Evolutionary conservation across 37 sponge, comb jelly and placozoan species (phyloP).

Genomic region (Amphimedon queenslandica): DNA sequence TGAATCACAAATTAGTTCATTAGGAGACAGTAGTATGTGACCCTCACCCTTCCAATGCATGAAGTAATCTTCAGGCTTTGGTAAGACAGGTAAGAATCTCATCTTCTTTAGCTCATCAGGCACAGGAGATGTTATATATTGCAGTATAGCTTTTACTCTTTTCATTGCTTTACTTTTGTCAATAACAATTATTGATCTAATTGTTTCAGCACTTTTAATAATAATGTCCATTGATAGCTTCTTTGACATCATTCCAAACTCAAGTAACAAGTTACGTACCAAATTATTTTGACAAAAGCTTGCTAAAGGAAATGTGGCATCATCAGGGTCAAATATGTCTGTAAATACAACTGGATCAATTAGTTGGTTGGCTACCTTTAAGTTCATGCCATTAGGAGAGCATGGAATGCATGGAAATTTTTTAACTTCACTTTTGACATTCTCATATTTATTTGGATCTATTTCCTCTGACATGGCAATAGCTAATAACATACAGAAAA

Average conservation of each 20-base stretch:
- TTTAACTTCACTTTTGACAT: not conserved
- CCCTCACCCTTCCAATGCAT: constrained; percentile 35
- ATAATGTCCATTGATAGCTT: constrained; percentile 26
- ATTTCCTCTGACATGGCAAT: not conserved
- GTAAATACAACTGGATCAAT: constrained; percentile 21
- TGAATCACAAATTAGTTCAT: constrained; percentile 19
- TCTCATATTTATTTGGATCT: not conserved
- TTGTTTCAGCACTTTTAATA: constrained; percentile 38
- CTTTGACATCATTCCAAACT: constrained; percentile 36
- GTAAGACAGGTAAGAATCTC: constrained; percentile 43
- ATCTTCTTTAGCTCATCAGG: too few relatives aligned
- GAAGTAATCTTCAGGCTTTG: constrained; percentile 17
- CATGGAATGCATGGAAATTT: constrained; percentile 38
- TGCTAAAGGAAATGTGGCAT: constrained; percentile 36
- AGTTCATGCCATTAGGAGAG: constrained; percentile 26
- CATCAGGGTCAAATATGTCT: constrained; percentile 33
- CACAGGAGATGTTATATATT: not conserved
- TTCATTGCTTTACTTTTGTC: constrained; percentile 13
- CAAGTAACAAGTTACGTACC: not conserved
- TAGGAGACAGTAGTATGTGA: constrained; percentile 16
- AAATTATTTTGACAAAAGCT: constrained; percentile 3
- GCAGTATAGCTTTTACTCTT: constrained; percentile 8
- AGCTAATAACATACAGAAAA: constrained; percentile 1
- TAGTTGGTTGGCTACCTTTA: constrained; percentile 16
- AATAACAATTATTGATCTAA: not conserved